Percentiles rank a stretch among this genome's conserved stretches.
phyloP scores from a whole-genome alignment of 2,888 invertebrate species.

The Ormyrus labotus region DNA sequence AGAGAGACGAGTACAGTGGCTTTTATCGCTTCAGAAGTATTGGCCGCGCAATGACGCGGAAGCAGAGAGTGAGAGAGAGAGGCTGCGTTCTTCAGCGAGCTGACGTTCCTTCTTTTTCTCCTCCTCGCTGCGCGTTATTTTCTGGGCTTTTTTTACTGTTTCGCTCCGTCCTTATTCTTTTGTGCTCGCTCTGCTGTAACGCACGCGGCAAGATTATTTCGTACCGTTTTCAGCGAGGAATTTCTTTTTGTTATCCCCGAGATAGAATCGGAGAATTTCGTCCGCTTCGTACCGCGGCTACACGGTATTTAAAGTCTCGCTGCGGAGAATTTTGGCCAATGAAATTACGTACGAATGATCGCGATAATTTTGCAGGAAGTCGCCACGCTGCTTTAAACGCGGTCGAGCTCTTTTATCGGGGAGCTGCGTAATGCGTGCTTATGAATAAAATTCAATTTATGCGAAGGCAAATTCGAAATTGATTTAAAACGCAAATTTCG shows the following conservation, averaged over 20 bases:
- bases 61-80: conserved; percentile 24
- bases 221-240: neutral
- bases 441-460: conserved; percentile 22
- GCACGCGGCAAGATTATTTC: neutral
- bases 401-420: neutral
- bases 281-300: neutral
- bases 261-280: neutral
- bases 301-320: neutral
- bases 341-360: conserved; percentile 19
- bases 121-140: neutral
- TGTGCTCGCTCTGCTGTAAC: conserved; percentile 1
- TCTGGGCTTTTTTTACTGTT: neutral
- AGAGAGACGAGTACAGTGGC: conserved; percentile 21
- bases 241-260: conserved; percentile 2
- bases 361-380: neutral
- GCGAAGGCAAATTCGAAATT: neutral
- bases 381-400: neutral
- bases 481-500: neutral
- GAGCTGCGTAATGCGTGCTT: neutral
- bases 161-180: conserved; percentile 5
- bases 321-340: neutral
- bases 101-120: conserved; percentile 34
- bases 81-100: conserved; percentile 28
- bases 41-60: conserved; percentile 49
- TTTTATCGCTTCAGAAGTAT: conserved; percentile 51